These are phyloP conservation scores for Holotrichia oblita DNA, from an alignment of 1,140 invertebrate genomes.

Conservation along the genomic window DNA sequence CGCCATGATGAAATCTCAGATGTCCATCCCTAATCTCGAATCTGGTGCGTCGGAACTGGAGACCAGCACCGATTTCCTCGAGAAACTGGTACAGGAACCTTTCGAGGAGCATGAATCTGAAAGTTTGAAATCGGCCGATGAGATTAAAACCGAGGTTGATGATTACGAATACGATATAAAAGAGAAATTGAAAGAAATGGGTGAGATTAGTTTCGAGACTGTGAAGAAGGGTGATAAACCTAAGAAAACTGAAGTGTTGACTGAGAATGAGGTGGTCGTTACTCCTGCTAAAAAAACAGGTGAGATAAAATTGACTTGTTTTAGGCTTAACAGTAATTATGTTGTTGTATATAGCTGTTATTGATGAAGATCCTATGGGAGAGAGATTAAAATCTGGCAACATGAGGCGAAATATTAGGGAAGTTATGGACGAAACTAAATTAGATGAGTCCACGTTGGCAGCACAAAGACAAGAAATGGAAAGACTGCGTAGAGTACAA, in stretches of 20 bases:
- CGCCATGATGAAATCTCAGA: conserved; percentile 40
- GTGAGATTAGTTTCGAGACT: conserved; percentile 63
- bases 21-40: conserved; percentile 7
- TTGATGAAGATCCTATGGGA: conserved; percentile 51
- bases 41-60: conserved; percentile 41
- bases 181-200: conserved; percentile 69
- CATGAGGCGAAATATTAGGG: conserved; percentile 84
- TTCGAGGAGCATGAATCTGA: conserved; percentile 36
- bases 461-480: conserved; percentile 92
- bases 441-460: conserved; percentile 90
- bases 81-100: conserved; percentile 53
- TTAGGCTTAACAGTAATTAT: conserved; percentile 31
- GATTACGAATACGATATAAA: conserved; percentile 63
- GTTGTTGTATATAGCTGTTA: conserved; percentile 20
- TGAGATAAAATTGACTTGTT: conserved; percentile 41
- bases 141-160: conserved; percentile 44
- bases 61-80: conserved; percentile 50
- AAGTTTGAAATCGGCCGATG: conserved; percentile 1
- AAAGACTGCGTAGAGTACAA: conserved; percentile 83
- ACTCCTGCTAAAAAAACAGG: conserved; percentile 56
- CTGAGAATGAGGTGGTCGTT: conserved; percentile 58
- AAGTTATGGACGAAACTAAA: conserved; percentile 92
- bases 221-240: conserved; percentile 59
- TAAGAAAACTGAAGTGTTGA: conserved; percentile 53
- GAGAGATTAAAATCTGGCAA: conserved; percentile 67